Evolutionary conservation across 2,888 invertebrate species (phyloP).

Genomic region (Hartigia nigra): DNA sequence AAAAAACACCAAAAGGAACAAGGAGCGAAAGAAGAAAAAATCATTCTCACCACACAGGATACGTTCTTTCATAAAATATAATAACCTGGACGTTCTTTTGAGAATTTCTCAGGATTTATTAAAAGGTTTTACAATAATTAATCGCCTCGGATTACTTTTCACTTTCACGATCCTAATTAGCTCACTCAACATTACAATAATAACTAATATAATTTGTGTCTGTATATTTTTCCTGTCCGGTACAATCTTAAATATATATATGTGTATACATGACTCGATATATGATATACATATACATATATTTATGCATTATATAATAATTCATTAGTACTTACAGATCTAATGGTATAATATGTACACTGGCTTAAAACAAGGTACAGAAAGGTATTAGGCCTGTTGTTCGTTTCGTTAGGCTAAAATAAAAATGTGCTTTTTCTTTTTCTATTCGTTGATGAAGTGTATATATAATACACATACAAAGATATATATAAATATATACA

Average conservation of each 20-base stretch:
- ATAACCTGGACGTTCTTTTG: constrained; percentile 33
- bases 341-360: constrained; percentile 60
- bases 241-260: constrained; percentile 28
- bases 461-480: too few species aligned
- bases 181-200: constrained; percentile 46
- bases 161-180: constrained; percentile 12
- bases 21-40: constrained; percentile 19
- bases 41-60: neutral
- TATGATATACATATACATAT: constrained; percentile 35
- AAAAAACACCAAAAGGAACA: constrained; percentile 29
- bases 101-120: constrained; percentile 58
- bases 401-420: constrained; percentile 51
- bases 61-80: too few species aligned
- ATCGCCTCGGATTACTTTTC: constrained; percentile 37
- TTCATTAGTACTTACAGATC: constrained; percentile 44
- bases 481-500: neutral
- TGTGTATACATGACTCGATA: constrained; percentile 23
- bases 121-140: constrained; percentile 54
- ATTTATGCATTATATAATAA: constrained; percentile 35
- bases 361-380: constrained; percentile 55
- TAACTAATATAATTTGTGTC: constrained; percentile 45
- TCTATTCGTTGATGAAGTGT: constrained; percentile 32
- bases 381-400: constrained; percentile 58
- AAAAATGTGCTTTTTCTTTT: constrained; percentile 36
- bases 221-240: constrained; percentile 26